A percentile compares a stretch with the other conserved stretches of the same genome.
Evolutionary conservation across 2,888 invertebrate genomes (phyloP).

Genomic region (Trachelus tabidus): DNA sequence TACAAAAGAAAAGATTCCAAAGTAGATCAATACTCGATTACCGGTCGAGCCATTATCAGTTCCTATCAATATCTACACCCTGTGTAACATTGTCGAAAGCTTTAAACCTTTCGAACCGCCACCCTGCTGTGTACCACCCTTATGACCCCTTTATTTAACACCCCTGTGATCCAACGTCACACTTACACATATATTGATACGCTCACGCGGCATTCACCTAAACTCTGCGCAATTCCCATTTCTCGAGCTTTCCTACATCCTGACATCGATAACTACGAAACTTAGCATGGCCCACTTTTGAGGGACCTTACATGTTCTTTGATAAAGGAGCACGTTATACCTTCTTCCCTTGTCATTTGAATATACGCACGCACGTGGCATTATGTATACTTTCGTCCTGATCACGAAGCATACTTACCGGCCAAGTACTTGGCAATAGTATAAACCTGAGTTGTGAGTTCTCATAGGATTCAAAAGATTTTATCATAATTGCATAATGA

Average conservation of each 20-base stretch:
- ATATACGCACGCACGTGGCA: not conserved
- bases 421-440: not conserved
- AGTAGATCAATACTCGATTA: slow-evolving; percentile 24
- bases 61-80: slow-evolving; percentile 17
- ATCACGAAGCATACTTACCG: not conserved
- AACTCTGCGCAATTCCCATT: not conserved
- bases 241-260: not conserved
- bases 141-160: not conserved
- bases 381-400: not conserved
- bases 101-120: slow-evolving; percentile 6
- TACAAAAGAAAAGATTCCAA: slow-evolving; percentile 15
- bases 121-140: not conserved
- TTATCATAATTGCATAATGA: not conserved
- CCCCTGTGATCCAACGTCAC: not conserved
- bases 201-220: not conserved
- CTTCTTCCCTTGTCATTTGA: not conserved
- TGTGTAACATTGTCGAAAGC: not conserved
- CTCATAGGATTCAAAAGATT: not conserved
- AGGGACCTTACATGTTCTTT: not conserved
- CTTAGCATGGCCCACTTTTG: not conserved
- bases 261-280: not conserved
- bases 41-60: slow-evolving; percentile 23
- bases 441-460: not conserved
- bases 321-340: not conserved
- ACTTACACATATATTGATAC: not conserved